A percentile compares a stretch with the other conserved stretches of the same genome.
These are phyloP conservation scores for Trinectes maculatus DNA, from an alignment of 2,113 vertebrate genomes.

Conservation along the genomic window DNA sequence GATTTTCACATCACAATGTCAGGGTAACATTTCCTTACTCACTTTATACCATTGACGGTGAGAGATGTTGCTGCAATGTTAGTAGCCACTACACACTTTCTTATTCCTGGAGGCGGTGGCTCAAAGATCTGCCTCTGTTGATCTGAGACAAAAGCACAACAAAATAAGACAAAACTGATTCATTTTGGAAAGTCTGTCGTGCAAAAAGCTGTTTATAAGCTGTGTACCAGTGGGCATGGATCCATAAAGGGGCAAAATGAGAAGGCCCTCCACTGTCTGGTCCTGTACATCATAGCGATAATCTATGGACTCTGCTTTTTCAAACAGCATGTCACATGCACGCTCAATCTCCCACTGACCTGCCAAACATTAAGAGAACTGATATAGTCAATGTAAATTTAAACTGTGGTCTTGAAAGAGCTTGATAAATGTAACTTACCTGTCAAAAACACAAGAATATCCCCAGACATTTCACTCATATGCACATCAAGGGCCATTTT, in stretches of 20 bases:
- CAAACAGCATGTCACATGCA: conserved; percentile 90
- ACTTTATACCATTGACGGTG: conserved; percentile 95
- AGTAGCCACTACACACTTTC: conserved; percentile 95
- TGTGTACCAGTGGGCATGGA: conserved; percentile 95
- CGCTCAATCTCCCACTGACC: conserved; percentile 95
- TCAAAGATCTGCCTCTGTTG: conserved; percentile 96
- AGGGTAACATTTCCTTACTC: conserved; percentile 30
- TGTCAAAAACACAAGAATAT: conserved; percentile 96
- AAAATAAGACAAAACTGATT: neutral
- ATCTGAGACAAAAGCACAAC: conserved; percentile 78
- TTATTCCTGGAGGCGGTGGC: conserved; percentile 88
- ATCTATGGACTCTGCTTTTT: conserved; percentile 91
- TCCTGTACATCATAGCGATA: conserved; percentile 92
- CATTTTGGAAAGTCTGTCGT: neutral
- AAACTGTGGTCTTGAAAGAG: neutral
- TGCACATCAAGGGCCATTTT: conserved; percentile 91
- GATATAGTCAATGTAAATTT: neutral
- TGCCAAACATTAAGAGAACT: conserved; percentile 61
- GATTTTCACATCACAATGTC: neutral
- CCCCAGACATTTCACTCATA: conserved; percentile 88
- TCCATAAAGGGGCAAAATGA: conserved; percentile 93
- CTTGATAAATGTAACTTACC: conserved; percentile 74
- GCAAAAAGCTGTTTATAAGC: neutral
- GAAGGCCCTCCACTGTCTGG: conserved; percentile 88
- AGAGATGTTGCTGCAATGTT: conserved; percentile 98